A percentile compares a stretch with the other conserved stretches of the same genome.
Conservation (phyloP, 1,140 invertebrate genomes). For the Littorina saxatilis region DNA sequence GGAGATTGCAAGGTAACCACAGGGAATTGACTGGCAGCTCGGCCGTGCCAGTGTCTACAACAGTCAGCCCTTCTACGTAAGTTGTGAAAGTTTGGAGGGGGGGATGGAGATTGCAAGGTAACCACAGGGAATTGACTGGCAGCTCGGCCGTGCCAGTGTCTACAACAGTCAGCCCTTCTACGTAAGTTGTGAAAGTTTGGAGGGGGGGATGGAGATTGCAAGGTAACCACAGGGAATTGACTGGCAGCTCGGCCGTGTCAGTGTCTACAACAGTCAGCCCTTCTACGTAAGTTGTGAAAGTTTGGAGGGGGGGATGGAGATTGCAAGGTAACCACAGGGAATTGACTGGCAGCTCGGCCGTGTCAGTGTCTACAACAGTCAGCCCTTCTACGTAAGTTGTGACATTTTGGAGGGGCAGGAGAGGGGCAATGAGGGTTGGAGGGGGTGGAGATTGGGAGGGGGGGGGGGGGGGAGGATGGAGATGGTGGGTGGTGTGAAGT, state of each 20-base stretch:
- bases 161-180: slow-evolving; percentile 36
- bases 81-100: no score
- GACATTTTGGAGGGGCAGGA: no score
- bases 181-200: no score
- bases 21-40: slow-evolving; percentile 57
- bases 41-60: slow-evolving; percentile 39
- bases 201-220: slow-evolving; percentile 57
- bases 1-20: slow-evolving; percentile 56
- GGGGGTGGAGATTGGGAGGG: no score
- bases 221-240: slow-evolving; percentile 53
- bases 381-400: slow-evolving; percentile 42
- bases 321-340: slow-evolving; percentile 55
- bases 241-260: slow-evolving; percentile 54
- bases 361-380: slow-evolving; percentile 31
- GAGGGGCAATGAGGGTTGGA: no score
- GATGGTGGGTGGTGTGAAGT: not conserved
- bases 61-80: slow-evolving; percentile 43
- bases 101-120: slow-evolving; percentile 57
- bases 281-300: slow-evolving; percentile 46
- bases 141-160: slow-evolving; percentile 42
- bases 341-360: slow-evolving; percentile 56
- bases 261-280: slow-evolving; percentile 26
- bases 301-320: no score
- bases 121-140: slow-evolving; percentile 61
- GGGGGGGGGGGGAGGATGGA: no score